Evolutionary conservation across 1,140 invertebrate genomes (phyloP).

Genomic region (Sweltsa coloradensis): DNA sequence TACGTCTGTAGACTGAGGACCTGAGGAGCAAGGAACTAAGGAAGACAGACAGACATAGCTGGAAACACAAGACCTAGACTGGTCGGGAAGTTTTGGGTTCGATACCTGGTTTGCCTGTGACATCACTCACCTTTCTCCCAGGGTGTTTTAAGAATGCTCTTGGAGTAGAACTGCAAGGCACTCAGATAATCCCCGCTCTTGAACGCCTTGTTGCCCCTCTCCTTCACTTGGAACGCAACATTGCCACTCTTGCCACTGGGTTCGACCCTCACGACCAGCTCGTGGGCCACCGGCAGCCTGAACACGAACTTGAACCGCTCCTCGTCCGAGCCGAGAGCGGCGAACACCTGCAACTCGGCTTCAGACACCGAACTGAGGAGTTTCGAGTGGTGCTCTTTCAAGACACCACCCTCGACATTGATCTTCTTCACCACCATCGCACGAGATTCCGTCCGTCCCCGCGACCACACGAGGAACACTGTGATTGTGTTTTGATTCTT

Average conservation of each 20-base stretch:
- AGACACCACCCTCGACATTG: not conserved
- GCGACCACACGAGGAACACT: too few species aligned
- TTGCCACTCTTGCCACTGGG: conserved; percentile 43
- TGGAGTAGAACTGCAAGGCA: conserved; percentile 61
- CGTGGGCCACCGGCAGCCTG: not conserved
- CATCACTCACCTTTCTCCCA: conserved; percentile 47
- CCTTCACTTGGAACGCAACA: conserved; percentile 50
- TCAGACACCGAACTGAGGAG: not conserved
- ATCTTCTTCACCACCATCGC: not conserved
- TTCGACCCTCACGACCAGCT: not conserved
- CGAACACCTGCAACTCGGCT: not conserved
- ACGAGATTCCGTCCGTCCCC: too few species aligned
- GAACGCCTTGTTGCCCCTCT: conserved; percentile 65
- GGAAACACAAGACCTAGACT: too few species aligned
- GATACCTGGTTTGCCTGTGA: too few species aligned
- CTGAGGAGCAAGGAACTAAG: too few species aligned
- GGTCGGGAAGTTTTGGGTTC: too few species aligned
- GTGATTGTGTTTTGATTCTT: too few species aligned
- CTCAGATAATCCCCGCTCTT: conserved; percentile 59
- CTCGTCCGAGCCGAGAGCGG: not conserved
- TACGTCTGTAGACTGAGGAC: too few species aligned
- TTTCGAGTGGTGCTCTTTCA: not conserved
- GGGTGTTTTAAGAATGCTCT: conserved; percentile 50
- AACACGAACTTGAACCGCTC: not conserved
- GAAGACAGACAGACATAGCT: too few species aligned